These are phyloP conservation scores for Dendrolimus kikuchii DNA, from an alignment of 1,140 invertebrate species.

Conservation along the genomic window DNA sequence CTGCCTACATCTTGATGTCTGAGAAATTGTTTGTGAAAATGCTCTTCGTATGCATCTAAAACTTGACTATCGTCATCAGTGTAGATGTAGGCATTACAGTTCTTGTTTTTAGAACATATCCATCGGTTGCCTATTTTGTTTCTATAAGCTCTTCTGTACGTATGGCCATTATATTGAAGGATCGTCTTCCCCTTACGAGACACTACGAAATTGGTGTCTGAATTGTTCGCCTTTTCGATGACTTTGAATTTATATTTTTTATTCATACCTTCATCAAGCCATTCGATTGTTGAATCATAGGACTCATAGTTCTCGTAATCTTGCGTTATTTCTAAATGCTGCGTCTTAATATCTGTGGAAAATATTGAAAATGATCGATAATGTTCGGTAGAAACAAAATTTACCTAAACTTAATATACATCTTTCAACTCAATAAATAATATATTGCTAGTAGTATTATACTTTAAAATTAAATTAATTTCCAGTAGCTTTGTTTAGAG, in stretches of 20 bases:
- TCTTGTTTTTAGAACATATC: slow-evolving; percentile 34
- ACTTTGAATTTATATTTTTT: slow-evolving; percentile 3
- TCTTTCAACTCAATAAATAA: too few species aligned
- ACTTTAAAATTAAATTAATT: too few species aligned
- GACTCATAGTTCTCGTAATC: too few species aligned
- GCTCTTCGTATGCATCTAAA: slow-evolving; percentile 27
- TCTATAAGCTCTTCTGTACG: slow-evolving; percentile 37
- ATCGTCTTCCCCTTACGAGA: slow-evolving; percentile 35
- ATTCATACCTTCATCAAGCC: slow-evolving; percentile 5
- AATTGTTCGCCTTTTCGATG: slow-evolving; percentile 9
- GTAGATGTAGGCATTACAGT: slow-evolving; percentile 35
- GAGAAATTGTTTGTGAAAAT: slow-evolving; percentile 19
- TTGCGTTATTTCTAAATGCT: too few species aligned
- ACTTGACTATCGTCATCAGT: slow-evolving; percentile 43
- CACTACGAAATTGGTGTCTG: slow-evolving; percentile 31
- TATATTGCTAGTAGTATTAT: too few species aligned
- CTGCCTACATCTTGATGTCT: slow-evolving; percentile 13
- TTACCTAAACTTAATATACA: too few species aligned
- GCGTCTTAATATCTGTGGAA: too few species aligned
- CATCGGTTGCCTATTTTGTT: slow-evolving; percentile 36
- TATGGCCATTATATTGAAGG: slow-evolving; percentile 38
- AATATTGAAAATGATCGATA: too few species aligned
- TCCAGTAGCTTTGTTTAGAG: too few species aligned
- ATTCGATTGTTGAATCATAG: too few species aligned
- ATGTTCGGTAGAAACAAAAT: too few species aligned